These are phyloP conservation scores for Percopsis transmontana DNA, from an alignment of 2,113 vertebrate genomes.

Conservation along the genomic window DNA sequence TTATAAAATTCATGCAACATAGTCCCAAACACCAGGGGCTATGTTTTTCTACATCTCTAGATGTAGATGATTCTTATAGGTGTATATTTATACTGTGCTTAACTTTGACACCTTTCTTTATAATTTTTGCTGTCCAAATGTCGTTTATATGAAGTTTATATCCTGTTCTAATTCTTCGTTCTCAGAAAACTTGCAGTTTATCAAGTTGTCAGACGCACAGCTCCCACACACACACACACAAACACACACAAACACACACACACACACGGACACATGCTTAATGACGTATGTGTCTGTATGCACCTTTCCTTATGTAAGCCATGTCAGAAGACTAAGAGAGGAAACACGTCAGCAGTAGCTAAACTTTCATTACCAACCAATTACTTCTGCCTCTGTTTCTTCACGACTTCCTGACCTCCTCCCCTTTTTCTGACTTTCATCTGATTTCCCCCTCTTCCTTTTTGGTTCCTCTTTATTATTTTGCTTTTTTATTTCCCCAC, in stretches of 20 bases:
- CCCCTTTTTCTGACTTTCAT: neutral
- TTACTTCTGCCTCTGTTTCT: constrained; percentile 1
- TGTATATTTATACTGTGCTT: no score
- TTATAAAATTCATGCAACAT: neutral
- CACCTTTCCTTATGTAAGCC: neutral
- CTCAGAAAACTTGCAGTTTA: neutral
- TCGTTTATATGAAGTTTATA: neutral
- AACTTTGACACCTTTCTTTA: neutral
- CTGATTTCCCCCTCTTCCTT: neutral
- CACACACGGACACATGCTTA: neutral
- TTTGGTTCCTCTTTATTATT: neutral
- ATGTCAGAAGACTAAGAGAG: no score
- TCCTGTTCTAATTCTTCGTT: neutral
- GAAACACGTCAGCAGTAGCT: neutral
- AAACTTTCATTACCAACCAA: neutral
- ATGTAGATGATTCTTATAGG: no score
- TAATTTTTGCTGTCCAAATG: neutral
- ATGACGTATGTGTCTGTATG: neutral
- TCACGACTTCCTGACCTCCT: neutral
- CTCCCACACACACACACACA: constrained; percentile 2
- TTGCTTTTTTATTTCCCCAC: neutral
- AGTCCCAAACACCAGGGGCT: neutral
- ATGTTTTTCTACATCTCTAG: no score
- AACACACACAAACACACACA: constrained; percentile 1
- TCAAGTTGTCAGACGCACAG: neutral